Evolutionary conservation across 1,140 invertebrate genomes (phyloP), one percentile per base, ranked within the genome.

Genomic region (Drosophila asahinai): DNA sequence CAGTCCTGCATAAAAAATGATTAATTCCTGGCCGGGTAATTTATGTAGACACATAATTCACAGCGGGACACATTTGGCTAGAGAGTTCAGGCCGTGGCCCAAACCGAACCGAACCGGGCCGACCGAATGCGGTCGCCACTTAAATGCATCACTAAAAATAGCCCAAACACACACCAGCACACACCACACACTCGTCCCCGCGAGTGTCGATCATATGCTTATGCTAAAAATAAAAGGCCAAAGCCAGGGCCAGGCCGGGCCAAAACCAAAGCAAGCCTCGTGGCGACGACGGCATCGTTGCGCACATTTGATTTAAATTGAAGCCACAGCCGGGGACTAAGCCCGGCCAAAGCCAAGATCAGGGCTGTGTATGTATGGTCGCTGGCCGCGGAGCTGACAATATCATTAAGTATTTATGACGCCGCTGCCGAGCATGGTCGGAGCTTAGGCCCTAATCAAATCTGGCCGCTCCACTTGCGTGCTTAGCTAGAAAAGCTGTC

Each of bases 11-110:
- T 81, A 89, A 89, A 90, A 89, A 90, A 89, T 89, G 86, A 89
- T 89, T 89, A 89, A 89, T 89, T 89, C 86, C 86, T 89, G 74
- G 81, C 63, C 81, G 67, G 86, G 87, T 89, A 89, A 89, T 90
- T 89, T 89, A 89, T 89, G 86, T 90, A 89, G 86, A 90, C 86
- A 89, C 86, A 89, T 89, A 89, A 89, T 89, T 89, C 86, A 89
- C 86, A 89, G 86, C 86, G 86, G 86, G 86, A 89, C 86, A 89
- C 83, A 83, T 86, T 86, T 81, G 64, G 86, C 84, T 52, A 89
- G 78, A 87, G 84, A 89, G 84, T 89, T 89, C 84, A 89, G 83
- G 77, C 77, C 78, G 15, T 59, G 75, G 66, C 77, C 36, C 36
- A 8, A 57, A 57, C 51, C 49, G 14, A 49, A 25, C 48, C 48